phyloP scores from a whole-genome alignment of 2,113 vertebrate species.

The Perca flavescens region DNA sequence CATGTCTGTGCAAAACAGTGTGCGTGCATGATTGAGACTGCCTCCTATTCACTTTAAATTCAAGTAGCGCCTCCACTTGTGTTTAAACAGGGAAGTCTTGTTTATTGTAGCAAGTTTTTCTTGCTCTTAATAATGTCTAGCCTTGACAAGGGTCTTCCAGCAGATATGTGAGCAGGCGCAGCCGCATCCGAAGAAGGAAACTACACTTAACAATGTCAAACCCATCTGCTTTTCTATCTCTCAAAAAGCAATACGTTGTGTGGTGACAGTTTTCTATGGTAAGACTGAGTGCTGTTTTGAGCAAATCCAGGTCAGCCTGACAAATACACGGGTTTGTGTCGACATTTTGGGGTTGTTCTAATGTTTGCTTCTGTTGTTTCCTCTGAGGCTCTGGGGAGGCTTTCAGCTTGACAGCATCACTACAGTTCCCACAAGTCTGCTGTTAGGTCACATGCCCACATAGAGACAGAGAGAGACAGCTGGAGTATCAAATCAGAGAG shows the following conservation, averaged over 20 bases:
- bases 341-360: slow-evolving; percentile 75
- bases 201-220: slow-evolving; percentile 62
- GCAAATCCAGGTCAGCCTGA: slow-evolving; percentile 82
- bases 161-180: slow-evolving; percentile 48
- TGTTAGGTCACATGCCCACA: slow-evolving; percentile 74
- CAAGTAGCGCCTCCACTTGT: slow-evolving; percentile 41
- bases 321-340: slow-evolving; percentile 80
- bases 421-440: slow-evolving; percentile 80
- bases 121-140: slow-evolving; percentile 65
- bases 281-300: slow-evolving; percentile 71
- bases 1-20: slow-evolving; percentile 12
- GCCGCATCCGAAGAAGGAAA: slow-evolving; percentile 47
- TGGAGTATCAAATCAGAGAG: slow-evolving; percentile 44
- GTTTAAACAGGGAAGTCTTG: slow-evolving; percentile 58
- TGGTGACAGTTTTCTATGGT: slow-evolving; percentile 66
- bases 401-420: slow-evolving; percentile 77
- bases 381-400: slow-evolving; percentile 70
- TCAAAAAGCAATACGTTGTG: slow-evolving; percentile 63
- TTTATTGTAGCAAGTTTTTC: slow-evolving; percentile 47
- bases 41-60: slow-evolving; percentile 60
- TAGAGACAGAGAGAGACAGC: slow-evolving; percentile 36
- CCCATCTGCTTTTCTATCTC: slow-evolving; percentile 68
- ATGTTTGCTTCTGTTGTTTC: slow-evolving; percentile 78
- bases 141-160: slow-evolving; percentile 66
- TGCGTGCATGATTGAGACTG: slow-evolving; percentile 40